These are phyloP conservation scores for Chromoteleia sp. DNA, from an alignment of 2,888 invertebrate species.

Conservation along the genomic window DNA sequence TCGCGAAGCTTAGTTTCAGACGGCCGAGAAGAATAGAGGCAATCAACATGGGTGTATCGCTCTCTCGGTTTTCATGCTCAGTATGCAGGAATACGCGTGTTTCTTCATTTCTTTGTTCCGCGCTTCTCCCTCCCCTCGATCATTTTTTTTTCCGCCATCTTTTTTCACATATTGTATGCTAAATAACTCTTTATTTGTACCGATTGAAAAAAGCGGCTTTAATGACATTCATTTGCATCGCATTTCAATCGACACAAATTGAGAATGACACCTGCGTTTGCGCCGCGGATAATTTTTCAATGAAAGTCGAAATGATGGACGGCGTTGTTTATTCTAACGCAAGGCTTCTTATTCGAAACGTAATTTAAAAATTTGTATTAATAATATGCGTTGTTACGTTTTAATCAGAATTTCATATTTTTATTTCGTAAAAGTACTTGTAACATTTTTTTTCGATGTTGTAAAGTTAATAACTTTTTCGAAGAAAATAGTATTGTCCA, in stretches of 20 bases:
- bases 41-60: slow-evolving; percentile 60
- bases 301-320: slow-evolving; percentile 12
- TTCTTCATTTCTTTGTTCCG: slow-evolving; percentile 61
- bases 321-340: slow-evolving; percentile 12
- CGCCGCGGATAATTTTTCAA: slow-evolving; percentile 27
- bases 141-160: not conserved
- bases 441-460: too few species aligned
- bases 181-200: slow-evolving; percentile 43
- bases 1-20: slow-evolving; percentile 63
- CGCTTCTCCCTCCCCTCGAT: slow-evolving; percentile 4
- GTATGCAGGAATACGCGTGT: slow-evolving; percentile 54
- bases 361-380: too few species aligned
- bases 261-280: slow-evolving; percentile 48
- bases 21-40: slow-evolving; percentile 45
- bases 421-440: too few species aligned
- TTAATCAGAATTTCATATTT: too few species aligned
- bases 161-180: slow-evolving; percentile 58
- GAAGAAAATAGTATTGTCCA: too few species aligned
- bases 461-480: too few species aligned
- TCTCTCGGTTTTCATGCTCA: slow-evolving; percentile 52
- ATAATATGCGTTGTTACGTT: too few species aligned
- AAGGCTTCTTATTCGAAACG: not conserved
- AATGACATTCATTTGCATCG: slow-evolving; percentile 54
- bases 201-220: slow-evolving; percentile 38
- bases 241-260: slow-evolving; percentile 46